Conservation (phyloP, 2,888 invertebrate genomes). For the Drepana falcataria region DNA sequence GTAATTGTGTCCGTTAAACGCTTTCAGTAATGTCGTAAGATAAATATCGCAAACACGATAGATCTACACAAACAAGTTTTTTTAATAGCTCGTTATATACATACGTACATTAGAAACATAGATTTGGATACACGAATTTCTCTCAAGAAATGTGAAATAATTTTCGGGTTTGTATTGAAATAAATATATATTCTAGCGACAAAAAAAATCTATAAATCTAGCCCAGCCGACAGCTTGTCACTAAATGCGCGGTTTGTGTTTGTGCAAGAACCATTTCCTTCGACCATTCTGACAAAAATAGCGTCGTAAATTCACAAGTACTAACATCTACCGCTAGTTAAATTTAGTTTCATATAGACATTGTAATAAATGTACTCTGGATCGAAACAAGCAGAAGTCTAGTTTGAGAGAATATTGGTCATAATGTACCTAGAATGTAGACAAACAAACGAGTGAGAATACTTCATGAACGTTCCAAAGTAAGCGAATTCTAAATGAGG, state of each 20-base stretch:
- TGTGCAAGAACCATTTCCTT: slow-evolving; percentile 18
- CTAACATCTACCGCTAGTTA: slow-evolving; percentile 9
- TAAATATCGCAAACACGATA: too few relatives aligned
- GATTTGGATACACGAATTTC: background rate
- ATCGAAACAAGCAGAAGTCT: background rate
- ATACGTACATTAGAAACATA: background rate
- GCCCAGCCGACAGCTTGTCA: slow-evolving; percentile 37
- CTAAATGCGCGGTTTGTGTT: slow-evolving; percentile 17
- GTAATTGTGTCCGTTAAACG: too few relatives aligned
- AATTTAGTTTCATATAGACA: slow-evolving; percentile 15
- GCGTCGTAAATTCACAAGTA: slow-evolving; percentile 24
- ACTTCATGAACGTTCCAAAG: too few relatives aligned
- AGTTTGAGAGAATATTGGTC: background rate
- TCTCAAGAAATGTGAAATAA: background rate
- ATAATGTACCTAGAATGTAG: too few relatives aligned
- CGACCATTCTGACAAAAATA: slow-evolving; percentile 34
- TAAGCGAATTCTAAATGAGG: too few relatives aligned
- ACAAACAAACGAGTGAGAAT: too few relatives aligned
- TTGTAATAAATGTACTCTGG: background rate
- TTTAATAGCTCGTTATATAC: too few relatives aligned
- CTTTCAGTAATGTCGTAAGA: too few relatives aligned
- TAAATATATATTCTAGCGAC: background rate
- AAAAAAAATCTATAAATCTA: slow-evolving; percentile 28
- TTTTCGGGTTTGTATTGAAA: background rate
- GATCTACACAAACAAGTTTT: too few relatives aligned